These are phyloP conservation scores for Hydriomena furcata DNA, from an alignment of 2,888 invertebrate species.

Conservation along the genomic window DNA sequence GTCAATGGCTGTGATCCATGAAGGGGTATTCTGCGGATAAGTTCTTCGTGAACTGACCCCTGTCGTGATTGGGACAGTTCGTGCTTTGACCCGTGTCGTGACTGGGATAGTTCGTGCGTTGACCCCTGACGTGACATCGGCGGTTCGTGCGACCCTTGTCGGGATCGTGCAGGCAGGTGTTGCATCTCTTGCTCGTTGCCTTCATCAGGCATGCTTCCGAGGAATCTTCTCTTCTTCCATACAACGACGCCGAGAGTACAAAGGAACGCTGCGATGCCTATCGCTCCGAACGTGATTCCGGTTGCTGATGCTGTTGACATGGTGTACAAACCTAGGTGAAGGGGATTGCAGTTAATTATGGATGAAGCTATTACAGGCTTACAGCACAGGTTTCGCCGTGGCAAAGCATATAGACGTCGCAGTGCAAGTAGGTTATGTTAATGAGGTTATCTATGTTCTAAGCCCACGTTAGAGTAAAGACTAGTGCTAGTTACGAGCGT, in stretches of 20 bases:
- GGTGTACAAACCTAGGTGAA: constrained; percentile 58
- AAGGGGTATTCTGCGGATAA: constrained; percentile 14
- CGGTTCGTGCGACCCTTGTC: constrained; percentile 4
- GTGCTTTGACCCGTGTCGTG: constrained; percentile 6
- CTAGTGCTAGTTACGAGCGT: no score
- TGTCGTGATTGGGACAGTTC: constrained; percentile 3
- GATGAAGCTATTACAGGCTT: neutral
- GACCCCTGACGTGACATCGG: constrained; percentile 9
- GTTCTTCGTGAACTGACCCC: constrained; percentile 16
- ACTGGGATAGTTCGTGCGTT: neutral
- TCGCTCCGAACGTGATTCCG: constrained; percentile 61
- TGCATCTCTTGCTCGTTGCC: constrained; percentile 54
- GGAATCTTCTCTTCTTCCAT: constrained; percentile 59
- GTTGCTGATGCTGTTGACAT: constrained; percentile 72
- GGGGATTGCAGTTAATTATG: constrained; percentile 3
- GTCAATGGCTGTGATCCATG: constrained; percentile 15
- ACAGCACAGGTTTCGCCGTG: no score
- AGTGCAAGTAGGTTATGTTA: no score
- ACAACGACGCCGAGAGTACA: constrained; percentile 53
- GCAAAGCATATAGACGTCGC: no score
- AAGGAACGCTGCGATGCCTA: constrained; percentile 51
- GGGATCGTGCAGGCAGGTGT: constrained; percentile 18
- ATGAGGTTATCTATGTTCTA: no score
- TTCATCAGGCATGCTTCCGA: constrained; percentile 44
- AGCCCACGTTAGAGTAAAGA: no score